phyloP scores from a whole-genome alignment of 2,113 vertebrate genomes.

The Fregata magnificens region DNA sequence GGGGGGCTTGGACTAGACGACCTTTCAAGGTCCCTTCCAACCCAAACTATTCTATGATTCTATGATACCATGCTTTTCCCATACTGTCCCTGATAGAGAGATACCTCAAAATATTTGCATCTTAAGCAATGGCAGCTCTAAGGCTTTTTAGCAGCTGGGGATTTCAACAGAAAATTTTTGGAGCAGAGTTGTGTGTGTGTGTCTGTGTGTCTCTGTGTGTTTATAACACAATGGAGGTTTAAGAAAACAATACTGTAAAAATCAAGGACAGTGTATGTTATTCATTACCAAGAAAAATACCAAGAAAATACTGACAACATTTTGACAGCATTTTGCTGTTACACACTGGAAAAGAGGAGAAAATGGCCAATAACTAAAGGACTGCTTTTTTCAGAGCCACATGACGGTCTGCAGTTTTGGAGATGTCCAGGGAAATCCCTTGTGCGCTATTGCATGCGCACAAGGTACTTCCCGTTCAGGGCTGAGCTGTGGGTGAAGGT shows the following conservation, averaged over 20 bases:
- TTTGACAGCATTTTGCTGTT: neutral
- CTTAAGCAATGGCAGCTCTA: neutral
- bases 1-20: neutral
- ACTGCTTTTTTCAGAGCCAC: neutral
- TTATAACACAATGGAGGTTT: neutral
- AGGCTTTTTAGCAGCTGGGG: neutral
- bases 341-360: neutral
- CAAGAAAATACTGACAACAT: neutral
- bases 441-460: accelerated
- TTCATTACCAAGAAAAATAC: neutral
- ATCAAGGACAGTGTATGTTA: neutral
- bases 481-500: neutral
- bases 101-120: neutral
- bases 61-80: neutral
- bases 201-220: neutral
- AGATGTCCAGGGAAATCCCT: neutral
- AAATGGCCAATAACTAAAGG: neutral
- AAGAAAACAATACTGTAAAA: neutral
- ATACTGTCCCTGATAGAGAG: neutral
- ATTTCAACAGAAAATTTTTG: neutral
- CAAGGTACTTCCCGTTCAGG: neutral
- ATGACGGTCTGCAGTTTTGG: neutral
- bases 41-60: neutral
- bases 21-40: neutral
- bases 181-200: neutral